Conservation (phyloP, 2,113 vertebrate species). For the Nestor notabilis region DNA sequence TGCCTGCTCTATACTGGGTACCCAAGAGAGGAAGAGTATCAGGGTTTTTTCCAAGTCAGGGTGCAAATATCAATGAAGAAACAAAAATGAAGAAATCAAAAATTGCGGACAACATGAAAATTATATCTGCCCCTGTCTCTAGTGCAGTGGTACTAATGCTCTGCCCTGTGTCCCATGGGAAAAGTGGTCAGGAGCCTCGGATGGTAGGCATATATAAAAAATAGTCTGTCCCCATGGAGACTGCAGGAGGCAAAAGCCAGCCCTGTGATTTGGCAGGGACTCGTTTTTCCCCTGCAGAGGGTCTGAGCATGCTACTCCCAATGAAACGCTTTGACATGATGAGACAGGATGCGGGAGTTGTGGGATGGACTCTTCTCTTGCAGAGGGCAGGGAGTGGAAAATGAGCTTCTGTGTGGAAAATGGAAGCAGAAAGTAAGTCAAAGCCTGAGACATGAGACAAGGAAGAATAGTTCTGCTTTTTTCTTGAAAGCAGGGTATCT, state of each 20-base stretch:
- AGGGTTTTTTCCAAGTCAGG: neutral
- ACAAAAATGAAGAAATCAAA: neutral
- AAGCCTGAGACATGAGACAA: neutral
- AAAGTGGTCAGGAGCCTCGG: neutral
- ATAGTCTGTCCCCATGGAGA: neutral
- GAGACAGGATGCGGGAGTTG: neutral
- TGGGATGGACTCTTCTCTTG: neutral
- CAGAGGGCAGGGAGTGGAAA: neutral
- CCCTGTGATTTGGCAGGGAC: neutral
- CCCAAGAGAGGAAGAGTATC: neutral
- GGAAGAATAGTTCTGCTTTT: neutral
- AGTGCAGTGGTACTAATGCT: neutral
- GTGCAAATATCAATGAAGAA: neutral
- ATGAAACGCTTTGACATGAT: neutral
- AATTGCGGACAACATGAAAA: neutral
- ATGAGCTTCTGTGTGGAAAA: neutral
- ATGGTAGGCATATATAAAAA: neutral
- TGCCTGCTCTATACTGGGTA: neutral
- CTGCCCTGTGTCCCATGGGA: neutral
- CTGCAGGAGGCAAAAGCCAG: neutral
- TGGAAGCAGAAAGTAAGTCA: neutral
- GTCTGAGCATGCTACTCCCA: neutral
- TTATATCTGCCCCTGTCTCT: neutral
- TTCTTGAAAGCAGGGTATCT: neutral
- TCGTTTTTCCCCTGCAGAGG: neutral